phyloP scores from a whole-genome alignment of 2,797 vertebrate species.

The Myoxocephalus aenaeus region DNA sequence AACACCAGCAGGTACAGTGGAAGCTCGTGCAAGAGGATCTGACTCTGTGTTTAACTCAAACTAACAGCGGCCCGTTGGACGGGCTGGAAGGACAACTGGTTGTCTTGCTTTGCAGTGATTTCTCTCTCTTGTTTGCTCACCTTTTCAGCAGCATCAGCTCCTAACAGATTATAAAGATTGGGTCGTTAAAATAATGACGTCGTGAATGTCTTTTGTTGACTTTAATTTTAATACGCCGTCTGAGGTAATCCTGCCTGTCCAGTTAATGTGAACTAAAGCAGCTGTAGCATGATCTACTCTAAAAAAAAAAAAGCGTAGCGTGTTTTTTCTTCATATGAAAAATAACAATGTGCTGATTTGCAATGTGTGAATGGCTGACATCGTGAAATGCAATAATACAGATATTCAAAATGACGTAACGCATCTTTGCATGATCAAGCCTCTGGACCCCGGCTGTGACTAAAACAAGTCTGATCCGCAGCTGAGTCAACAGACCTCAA shows the following conservation, averaged over 20 bases:
- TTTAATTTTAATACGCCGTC: conserved; percentile 11
- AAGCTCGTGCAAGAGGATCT: conserved; percentile 44
- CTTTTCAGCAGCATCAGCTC: conserved; percentile 13
- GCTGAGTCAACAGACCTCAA: conserved; percentile 52
- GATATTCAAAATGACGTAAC: conserved; percentile 24
- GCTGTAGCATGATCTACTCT: conserved; percentile 18
- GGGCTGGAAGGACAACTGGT: conserved; percentile 25
- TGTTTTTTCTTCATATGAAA: conserved; percentile 29
- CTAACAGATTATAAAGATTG: conserved; percentile 47
- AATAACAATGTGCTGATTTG: conserved; percentile 55
- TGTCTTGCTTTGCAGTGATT: conserved; percentile 43
- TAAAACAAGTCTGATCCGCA: conserved; percentile 28
- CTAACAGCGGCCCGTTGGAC: conserved; percentile 54
- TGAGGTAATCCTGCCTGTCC: conserved; percentile 24
- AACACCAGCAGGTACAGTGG: conserved; percentile 89
- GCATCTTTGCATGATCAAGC: conserved; percentile 48
- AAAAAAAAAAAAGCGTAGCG: conserved; percentile 9
- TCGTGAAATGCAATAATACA: conserved; percentile 35
- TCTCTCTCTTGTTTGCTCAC: conserved; percentile 23
- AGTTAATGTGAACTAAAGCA: conserved; percentile 36
- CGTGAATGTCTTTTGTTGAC: conserved; percentile 24
- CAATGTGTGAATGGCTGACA: conserved; percentile 43
- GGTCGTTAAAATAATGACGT: conserved; percentile 17
- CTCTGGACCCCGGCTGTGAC: conserved; percentile 12
- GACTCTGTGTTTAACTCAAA: conserved; percentile 38